Percentiles rank a stretch among this genome's conserved stretches.
These are phyloP conservation scores for Tupaia tana DNA, from an alignment of 2,113 vertebrate species.

Conservation along the genomic window DNA sequence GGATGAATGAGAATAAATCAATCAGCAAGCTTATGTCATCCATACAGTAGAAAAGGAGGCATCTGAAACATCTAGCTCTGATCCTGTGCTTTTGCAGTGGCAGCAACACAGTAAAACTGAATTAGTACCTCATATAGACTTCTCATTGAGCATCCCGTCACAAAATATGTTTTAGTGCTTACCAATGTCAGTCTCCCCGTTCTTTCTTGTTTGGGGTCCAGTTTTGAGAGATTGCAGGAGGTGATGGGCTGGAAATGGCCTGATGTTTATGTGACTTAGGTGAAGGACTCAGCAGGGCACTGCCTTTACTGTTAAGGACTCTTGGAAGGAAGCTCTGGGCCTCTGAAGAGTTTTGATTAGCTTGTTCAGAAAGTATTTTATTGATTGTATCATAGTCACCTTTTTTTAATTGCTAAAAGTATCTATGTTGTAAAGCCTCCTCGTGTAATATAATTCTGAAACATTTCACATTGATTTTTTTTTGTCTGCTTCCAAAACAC, in stretches of 20 bases:
- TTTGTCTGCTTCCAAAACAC: neutral
- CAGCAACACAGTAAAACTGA: neutral
- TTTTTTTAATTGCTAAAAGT: slow-evolving; percentile 44
- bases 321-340: neutral
- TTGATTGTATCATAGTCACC: neutral
- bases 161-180: neutral
- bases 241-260: neutral
- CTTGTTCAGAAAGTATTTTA: slow-evolving; percentile 29
- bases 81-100: neutral
- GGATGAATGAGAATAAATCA: neutral
- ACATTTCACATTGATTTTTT: neutral
- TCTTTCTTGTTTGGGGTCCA: neutral
- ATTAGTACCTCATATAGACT: neutral
- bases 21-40: neutral
- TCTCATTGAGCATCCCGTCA: neutral
- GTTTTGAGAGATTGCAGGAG: neutral
- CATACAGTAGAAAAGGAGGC: neutral
- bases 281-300: neutral
- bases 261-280: neutral
- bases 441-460: slow-evolving; percentile 55
- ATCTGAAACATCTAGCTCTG: neutral
- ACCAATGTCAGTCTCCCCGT: neutral
- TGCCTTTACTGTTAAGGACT: neutral
- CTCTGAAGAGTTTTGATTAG: slow-evolving; percentile 15
- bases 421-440: slow-evolving; percentile 13